A percentile compares a stretch with the other conserved stretches of the same genome.
Evolutionary conservation across 2,797 vertebrate genomes (phyloP).

Genomic region (Heterohyrax brucei): DNA sequence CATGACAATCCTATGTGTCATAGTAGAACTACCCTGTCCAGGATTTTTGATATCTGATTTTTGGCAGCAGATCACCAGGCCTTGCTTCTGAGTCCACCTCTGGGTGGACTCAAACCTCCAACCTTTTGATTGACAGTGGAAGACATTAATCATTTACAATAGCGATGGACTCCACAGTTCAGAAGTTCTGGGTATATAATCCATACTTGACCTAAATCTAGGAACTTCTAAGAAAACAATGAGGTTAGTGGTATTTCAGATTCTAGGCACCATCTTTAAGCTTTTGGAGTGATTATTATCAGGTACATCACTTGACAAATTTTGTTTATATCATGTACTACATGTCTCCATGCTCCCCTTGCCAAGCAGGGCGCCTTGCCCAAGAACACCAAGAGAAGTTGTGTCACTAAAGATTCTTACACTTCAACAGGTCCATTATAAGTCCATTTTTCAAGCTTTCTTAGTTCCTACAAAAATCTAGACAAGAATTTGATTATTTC

Average conservation of each 20-base stretch:
- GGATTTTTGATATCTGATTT: background rate
- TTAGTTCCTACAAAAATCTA: background rate
- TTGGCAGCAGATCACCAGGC: background rate
- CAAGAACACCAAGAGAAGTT: background rate
- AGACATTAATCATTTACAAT: background rate
- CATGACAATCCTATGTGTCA: background rate
- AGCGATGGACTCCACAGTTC: background rate
- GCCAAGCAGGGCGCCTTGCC: background rate
- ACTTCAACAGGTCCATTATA: background rate
- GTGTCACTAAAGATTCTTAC: background rate
- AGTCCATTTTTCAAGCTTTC: background rate
- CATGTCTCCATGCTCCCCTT: background rate
- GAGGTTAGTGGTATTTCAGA: conserved; percentile 7
- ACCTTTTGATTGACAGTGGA: too few relatives aligned
- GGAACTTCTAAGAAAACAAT: background rate
- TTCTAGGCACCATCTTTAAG: background rate
- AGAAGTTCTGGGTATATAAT: background rate
- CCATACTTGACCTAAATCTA: background rate
- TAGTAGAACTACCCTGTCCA: background rate
- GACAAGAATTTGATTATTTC: background rate
- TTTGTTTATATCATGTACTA: background rate
- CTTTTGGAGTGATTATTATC: background rate
- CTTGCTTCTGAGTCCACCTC: background rate
- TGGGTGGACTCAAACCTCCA: too few relatives aligned
- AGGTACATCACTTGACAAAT: background rate